A percentile compares a stretch with the other conserved stretches of the same genome.
phyloP scores from a whole-genome alignment of 2,113 vertebrate species.

The human (Homo sapiens) region DNA sequence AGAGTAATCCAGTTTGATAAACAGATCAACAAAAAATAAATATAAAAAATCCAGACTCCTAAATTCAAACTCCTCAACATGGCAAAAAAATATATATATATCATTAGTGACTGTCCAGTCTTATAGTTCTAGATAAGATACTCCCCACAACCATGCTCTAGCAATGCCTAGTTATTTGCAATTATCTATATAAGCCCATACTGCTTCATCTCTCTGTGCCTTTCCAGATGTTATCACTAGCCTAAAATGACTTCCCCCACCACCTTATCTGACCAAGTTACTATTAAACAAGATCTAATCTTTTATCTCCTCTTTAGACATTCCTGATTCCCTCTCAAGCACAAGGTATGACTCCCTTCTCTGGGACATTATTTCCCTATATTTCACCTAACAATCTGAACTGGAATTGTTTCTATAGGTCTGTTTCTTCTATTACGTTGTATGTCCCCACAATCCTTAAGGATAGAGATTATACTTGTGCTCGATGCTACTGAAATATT shows the following conservation, averaged over 20 bases:
- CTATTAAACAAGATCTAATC: neutral
- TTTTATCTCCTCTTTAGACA: neutral
- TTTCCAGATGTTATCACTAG: neutral
- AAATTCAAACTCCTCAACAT: neutral
- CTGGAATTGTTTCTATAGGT: neutral
- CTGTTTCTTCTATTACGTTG: neutral
- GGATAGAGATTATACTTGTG: neutral
- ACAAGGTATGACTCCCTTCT: neutral
- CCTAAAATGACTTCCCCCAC: neutral
- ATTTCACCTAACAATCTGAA: neutral
- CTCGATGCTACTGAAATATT: neutral
- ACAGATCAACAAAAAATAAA: neutral
- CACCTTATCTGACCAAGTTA: neutral
- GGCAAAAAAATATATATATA: neutral
- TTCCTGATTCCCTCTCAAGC: neutral
- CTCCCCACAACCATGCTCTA: neutral
- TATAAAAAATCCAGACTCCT: neutral
- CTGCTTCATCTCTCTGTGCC: neutral
- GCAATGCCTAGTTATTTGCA: neutral
- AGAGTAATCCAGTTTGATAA: neutral
- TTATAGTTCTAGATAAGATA: neutral
- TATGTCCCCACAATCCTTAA: neutral
- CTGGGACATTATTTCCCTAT: neutral
- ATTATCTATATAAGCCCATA: neutral
- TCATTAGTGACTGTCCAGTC: neutral